A percentile compares a stretch with the other conserved stretches of the same genome.
These are phyloP conservation scores for Phrynosoma platyrhinos DNA, from an alignment of 2,113 vertebrate genomes.

Conservation along the genomic window DNA sequence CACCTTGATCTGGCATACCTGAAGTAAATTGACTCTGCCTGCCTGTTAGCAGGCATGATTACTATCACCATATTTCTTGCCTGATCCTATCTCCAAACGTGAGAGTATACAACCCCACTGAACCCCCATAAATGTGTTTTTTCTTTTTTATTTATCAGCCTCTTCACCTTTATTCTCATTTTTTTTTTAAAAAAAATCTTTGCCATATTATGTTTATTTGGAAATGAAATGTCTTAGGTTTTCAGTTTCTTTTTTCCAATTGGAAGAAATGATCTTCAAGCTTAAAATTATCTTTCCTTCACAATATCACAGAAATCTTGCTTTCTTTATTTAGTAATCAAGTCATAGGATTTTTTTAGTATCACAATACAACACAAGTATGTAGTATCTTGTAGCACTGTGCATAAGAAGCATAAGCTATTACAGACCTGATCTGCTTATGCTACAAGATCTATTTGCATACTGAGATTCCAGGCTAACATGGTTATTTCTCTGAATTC, in stretches of 20 bases:
- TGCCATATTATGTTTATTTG: not conserved
- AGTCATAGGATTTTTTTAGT: not conserved
- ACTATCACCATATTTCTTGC: not conserved
- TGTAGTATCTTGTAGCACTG: too few relatives aligned
- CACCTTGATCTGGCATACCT: not conserved
- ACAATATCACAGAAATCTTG: not conserved
- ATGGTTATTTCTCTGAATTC: not conserved
- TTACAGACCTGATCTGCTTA: too few relatives aligned
- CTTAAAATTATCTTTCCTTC: not conserved
- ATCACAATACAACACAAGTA: not conserved
- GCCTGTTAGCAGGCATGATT: not conserved
- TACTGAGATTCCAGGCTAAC: too few relatives aligned
- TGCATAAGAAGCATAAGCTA: too few relatives aligned
- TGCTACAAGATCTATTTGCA: too few relatives aligned
- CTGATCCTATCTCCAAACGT: not conserved
- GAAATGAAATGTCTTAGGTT: not conserved
- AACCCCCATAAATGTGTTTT: not conserved
- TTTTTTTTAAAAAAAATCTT: not conserved
- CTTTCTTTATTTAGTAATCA: not conserved
- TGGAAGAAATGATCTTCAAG: not conserved
- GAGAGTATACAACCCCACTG: not conserved
- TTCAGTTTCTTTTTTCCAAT: not conserved
- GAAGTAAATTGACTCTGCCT: not conserved
- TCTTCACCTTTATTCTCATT: not conserved
- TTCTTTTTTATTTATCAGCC: slow-evolving; percentile 2